Evolutionary conservation across 2,888 invertebrate species (phyloP), one percentile per base, ranked within the genome.

Genomic region (Trissoscelio sp.): DNA sequence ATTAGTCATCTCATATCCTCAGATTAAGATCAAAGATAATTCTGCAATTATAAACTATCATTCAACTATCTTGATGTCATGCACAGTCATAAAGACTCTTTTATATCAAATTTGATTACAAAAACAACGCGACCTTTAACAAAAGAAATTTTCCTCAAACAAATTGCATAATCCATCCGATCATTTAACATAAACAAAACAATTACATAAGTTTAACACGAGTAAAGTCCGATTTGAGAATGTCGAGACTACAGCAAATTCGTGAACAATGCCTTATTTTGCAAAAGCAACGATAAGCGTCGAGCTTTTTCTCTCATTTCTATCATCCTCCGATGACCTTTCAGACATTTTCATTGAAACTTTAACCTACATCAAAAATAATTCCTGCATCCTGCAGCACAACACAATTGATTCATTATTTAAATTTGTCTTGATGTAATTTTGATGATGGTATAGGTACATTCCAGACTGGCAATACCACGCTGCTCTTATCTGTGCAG

Each of bases 391-490:
- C 18, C 53, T 22, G 9, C 51, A 20, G n/a, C n/a, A 14, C 34
- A 78, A 70, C 55, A 78, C 70, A 79, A 79, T 79, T 72, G 78
- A 72, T 79, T 79, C 78, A 79, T 79, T 79, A 79, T 79, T 79
- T 72, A 66, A 79, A 79, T 79, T 62, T 78, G 78, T 72, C 66
- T 72, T 72, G 72, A 79, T 70, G 72, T 79, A 58, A 58, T 72
- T 72, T 64, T 44, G 72, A 66, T 44, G 78, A 66, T 72, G 66
- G 51, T 24, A 72, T 20, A 44, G 42, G 24, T 79, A 16, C 72
- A 72, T 72, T 79, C 72, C 64, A 55, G 14, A 28, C 16, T 28
- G 24, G 16, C 11, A 67, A n/a, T n/a, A 75, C 51, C 67, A 44
- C 24, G 46, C 42, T 31, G 14, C 9, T 9, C 34, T 70, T 70